These are phyloP conservation scores for Drosophila nigromelanica DNA, from an alignment of 1,140 invertebrate genomes.

Conservation along the genomic window DNA sequence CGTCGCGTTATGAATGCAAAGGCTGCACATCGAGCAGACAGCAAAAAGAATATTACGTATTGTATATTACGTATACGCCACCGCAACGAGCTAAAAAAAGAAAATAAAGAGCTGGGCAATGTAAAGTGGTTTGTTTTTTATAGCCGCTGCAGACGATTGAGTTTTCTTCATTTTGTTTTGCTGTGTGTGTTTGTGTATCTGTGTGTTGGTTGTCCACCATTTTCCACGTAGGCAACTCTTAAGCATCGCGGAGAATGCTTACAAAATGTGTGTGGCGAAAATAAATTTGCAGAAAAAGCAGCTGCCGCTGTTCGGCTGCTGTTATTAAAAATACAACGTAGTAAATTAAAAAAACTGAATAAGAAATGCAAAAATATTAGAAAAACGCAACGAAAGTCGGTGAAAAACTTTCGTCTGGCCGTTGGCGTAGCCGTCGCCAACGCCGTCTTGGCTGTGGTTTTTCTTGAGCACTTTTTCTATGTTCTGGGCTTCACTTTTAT, in stretches of 20 bases:
- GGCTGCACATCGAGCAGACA: constrained; percentile 49
- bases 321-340: constrained; percentile 64
- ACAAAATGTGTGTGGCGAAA: constrained; percentile 38
- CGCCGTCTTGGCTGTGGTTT: constrained; percentile 49
- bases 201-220: constrained; percentile 37
- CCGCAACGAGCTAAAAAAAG: constrained; percentile 23
- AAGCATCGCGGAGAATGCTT: constrained; percentile 42
- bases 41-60: constrained; percentile 50
- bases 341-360: constrained; percentile 54
- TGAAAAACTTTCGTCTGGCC: constrained; percentile 31
- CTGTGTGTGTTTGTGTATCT: background rate
- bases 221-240: constrained; percentile 57
- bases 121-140: constrained; percentile 49
- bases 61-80: constrained; percentile 55
- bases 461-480: background rate
- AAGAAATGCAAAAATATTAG: constrained; percentile 42
- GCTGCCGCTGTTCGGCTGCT: constrained; percentile 16
- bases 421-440: background rate
- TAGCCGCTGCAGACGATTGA: constrained; percentile 52
- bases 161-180: constrained; percentile 58
- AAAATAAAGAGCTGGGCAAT: constrained; percentile 28
- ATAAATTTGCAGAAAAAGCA: constrained; percentile 36
- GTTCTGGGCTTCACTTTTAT: constrained; percentile 8
- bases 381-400: constrained; percentile 59
- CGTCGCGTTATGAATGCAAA: constrained; percentile 56